Evolutionary conservation across 2,113 vertebrate genomes (phyloP).

Genomic region (Colossoma macropomum): DNA sequence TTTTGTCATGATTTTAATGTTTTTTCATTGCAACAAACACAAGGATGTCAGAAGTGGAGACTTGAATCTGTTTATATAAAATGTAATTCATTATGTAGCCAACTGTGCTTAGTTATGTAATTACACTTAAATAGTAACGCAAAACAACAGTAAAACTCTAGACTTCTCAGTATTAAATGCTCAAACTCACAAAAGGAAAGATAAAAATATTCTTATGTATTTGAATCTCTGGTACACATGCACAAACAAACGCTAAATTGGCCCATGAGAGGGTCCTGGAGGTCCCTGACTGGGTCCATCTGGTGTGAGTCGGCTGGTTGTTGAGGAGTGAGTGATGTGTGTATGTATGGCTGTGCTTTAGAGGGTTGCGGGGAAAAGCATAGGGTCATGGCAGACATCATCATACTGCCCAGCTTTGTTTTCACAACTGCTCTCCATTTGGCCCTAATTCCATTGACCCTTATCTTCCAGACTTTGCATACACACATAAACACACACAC

Average conservation of each 20-base stretch:
- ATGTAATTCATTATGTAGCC: too few species aligned
- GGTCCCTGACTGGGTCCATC: conserved; percentile 33
- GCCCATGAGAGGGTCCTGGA: neutral
- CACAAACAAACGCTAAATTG: neutral
- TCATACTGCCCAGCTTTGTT: conserved; percentile 29
- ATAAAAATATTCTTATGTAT: too few species aligned
- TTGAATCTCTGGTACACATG: neutral
- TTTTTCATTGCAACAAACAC: too few species aligned
- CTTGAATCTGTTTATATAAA: too few species aligned
- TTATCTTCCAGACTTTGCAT: neutral
- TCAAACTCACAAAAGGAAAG: too few species aligned
- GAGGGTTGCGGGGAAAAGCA: neutral
- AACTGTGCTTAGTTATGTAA: too few species aligned
- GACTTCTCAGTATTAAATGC: too few species aligned
- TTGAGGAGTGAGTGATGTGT: neutral
- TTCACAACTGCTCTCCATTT: conserved; percentile 48
- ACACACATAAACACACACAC: neutral
- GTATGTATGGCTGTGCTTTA: neutral
- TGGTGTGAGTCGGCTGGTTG: neutral
- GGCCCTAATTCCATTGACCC: conserved; percentile 21
- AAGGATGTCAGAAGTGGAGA: too few species aligned
- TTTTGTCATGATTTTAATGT: too few species aligned
- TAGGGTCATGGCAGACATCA: conserved; percentile 5
- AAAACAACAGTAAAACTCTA: too few species aligned
- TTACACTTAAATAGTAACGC: too few species aligned